phyloP scores from a whole-genome alignment of 2,888 invertebrate species.

The Sphinx pinastri region DNA sequence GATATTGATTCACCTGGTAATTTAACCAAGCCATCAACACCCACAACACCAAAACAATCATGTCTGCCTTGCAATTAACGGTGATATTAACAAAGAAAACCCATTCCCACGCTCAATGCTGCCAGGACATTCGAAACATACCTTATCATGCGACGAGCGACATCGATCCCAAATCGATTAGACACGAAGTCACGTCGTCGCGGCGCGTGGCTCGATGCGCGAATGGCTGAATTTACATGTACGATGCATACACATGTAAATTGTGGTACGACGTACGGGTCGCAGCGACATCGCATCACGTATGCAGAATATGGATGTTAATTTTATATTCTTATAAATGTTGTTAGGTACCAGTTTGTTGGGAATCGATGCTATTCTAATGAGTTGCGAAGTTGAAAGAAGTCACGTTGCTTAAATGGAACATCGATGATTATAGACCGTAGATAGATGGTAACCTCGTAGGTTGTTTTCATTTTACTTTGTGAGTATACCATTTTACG shows the following conservation, averaged over 20 bases:
- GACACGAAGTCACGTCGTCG: constrained; percentile 48
- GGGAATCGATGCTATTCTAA: not conserved
- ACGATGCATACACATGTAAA: constrained; percentile 58
- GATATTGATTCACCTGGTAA: too few species aligned
- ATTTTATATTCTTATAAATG: constrained; percentile 16
- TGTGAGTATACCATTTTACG: too few species aligned
- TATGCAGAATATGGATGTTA: constrained; percentile 22
- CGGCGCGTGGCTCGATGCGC: constrained; percentile 46
- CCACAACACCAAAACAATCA: too few species aligned
- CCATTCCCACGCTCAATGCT: not conserved
- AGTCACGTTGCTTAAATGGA: not conserved
- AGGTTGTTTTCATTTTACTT: too few species aligned
- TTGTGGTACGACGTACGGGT: constrained; percentile 44
- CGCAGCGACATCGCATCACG: constrained; percentile 3
- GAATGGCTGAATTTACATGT: constrained; percentile 56
- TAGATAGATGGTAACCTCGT: too few species aligned
- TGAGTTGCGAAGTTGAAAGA: not conserved
- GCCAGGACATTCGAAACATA: constrained; percentile 26
- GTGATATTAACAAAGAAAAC: not conserved
- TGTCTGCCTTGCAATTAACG: too few species aligned
- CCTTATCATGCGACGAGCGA: constrained; percentile 41
- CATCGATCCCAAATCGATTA: constrained; percentile 50
- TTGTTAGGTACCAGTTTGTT: not conserved
- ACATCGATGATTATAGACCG: too few species aligned
- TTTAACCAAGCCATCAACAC: too few species aligned